Evolutionary conservation across 2,888 invertebrate species (phyloP).

Genomic region (Choristoneura rosaceana): DNA sequence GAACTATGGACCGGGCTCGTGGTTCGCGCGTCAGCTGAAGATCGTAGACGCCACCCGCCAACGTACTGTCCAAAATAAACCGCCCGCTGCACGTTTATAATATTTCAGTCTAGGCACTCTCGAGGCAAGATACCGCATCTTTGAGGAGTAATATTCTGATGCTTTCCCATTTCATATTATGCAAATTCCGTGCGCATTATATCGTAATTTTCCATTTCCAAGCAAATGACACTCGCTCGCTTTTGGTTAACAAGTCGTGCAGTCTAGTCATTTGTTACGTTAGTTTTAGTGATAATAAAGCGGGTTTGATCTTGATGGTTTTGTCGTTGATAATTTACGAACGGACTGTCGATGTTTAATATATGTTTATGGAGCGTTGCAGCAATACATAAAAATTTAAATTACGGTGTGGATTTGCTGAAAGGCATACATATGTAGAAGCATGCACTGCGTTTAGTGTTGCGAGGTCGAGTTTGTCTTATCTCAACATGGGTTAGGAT

Average conservation of each 20-base stretch:
- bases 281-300: conserved; percentile 16
- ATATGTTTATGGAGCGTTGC: background rate
- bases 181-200: conserved; percentile 12
- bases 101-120: conserved; percentile 68
- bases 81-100: conserved; percentile 61
- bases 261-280: conserved; percentile 5
- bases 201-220: conserved; percentile 1
- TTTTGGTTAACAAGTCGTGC: background rate
- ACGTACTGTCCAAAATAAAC: conserved; percentile 78
- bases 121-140: conserved; percentile 51
- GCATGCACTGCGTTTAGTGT: conserved; percentile 16
- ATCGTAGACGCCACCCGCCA: conserved; percentile 70
- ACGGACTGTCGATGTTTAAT: background rate
- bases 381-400: conserved; percentile 12
- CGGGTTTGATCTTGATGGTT: background rate
- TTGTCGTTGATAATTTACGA: background rate
- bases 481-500: conserved; percentile 39
- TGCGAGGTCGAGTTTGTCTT: conserved; percentile 33
- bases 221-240: conserved; percentile 4
- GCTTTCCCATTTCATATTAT: conserved; percentile 12
- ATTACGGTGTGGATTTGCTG: conserved; percentile 48
- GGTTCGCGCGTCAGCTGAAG: conserved; percentile 62
- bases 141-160: conserved; percentile 12
- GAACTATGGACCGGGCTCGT: conserved; percentile 57
- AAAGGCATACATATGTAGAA: conserved; percentile 44